phyloP scores from a whole-genome alignment of 2,888 invertebrate genomes.

The Cheilosia variabilis region DNA sequence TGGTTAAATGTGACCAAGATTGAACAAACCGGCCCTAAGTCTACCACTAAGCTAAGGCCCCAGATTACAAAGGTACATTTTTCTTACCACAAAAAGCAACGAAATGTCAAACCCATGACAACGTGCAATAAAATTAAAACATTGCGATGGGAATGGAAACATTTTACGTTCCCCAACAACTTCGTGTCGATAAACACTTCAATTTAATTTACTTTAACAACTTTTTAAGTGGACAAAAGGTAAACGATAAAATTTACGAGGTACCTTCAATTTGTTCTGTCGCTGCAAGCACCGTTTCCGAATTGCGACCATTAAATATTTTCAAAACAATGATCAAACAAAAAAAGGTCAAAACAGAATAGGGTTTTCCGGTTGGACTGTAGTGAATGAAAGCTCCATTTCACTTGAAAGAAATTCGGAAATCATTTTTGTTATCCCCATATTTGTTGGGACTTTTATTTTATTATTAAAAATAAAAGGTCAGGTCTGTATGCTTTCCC shows the following conservation, averaged over 20 bases:
- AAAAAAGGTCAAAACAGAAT: slow-evolving; percentile 2
- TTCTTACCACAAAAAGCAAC: no score
- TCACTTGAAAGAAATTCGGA: slow-evolving; percentile 4
- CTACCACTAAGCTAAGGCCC: no score
- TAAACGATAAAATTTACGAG: slow-evolving; percentile 35
- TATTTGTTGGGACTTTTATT: slow-evolving; percentile 9
- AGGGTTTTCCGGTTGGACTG: background rate
- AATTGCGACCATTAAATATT: slow-evolving; percentile 37
- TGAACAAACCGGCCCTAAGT: no score
- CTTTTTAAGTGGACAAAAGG: slow-evolving; percentile 48
- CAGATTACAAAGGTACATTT: no score
- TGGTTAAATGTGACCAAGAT: no score
- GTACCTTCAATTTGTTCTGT: background rate
- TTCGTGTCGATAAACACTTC: slow-evolving; percentile 35
- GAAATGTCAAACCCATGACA: no score
- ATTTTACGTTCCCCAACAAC: background rate
- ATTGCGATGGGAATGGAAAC: no score
- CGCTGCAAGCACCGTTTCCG: slow-evolving; percentile 10
- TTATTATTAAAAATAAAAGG: background rate
- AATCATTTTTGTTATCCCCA: slow-evolving; percentile 9
- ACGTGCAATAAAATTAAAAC: no score
- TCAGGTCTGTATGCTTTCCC: background rate
- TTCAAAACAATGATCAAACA: slow-evolving; percentile 49
- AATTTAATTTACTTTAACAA: slow-evolving; percentile 50
- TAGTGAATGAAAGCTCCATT: background rate